Base-by-base conservation (phyloP, 2,888 invertebrate genomes). In the Myopa tessellatipennis region DNA sequence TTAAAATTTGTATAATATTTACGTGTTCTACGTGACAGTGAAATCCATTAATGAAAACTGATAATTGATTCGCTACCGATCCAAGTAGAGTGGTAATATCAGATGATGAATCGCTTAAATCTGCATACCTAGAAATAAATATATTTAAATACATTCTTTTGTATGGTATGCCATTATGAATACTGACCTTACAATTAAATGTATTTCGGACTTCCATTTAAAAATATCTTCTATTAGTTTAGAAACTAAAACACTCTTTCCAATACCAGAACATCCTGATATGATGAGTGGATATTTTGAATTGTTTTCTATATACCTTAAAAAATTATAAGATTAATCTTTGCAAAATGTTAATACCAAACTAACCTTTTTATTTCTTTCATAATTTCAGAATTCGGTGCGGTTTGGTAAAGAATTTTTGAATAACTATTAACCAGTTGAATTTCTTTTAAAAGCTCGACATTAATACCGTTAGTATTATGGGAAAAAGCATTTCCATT, bases 241-340 rank as follows among this genome's bases (percentile, higher is more conserved):
- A 1, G 96, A 94, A 58, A 95, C 91, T 7, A 96, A 90, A 0
- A 95, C 94, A 4, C 95, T 95, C 89, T 96, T 96, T 0, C 96
- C 96, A 87, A 94, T 94, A 14, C 96, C 96, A n/a, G 93, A 92
- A 40, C 93, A 92, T 0, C 96, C 96, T 79, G 94, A 93, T 77
- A 96, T 89, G 16, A 95, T 92, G 78, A 96, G 88, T 0, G 95
- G 95, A 74, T 85, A 83, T 1, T 84, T 70, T 40, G 85, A 85
- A 10, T 79, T 82, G 73, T 86, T 87, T 40, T 86, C 83, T 16
- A 95, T 91, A 83, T 95, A 95, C 78, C 94, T 94, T 87, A 34
- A 52, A 5, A 50, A 63, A 55, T 1, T 2, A 67, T 34, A 72
- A 8, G 14, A 34, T 7, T 38, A 72, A 72, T 6, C 36, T 12